phyloP scores from a whole-genome alignment of 2,888 invertebrate species.

The Lithodes maja region DNA sequence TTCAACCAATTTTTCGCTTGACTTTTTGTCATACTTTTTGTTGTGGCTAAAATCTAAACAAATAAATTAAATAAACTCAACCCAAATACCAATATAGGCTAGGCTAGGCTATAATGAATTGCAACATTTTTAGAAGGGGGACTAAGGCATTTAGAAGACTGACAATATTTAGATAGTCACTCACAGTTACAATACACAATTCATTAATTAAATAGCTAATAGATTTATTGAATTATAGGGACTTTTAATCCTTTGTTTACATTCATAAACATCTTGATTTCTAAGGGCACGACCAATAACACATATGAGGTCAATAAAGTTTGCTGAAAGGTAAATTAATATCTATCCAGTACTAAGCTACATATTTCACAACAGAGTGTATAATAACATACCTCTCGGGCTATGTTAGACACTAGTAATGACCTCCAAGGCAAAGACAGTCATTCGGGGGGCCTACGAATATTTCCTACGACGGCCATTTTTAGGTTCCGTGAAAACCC shows the following conservation, averaged over 20 bases:
- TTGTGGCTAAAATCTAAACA: no score
- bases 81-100: no score
- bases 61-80: no score
- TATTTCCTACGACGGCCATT: constrained; percentile 36
- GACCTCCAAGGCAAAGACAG: neutral
- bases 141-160: no score
- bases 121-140: no score
- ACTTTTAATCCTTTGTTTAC: constrained; percentile 37
- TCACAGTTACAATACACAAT: no score
- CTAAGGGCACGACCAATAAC: neutral
- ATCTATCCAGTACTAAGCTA: neutral
- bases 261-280: constrained; percentile 14
- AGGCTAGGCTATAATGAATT: no score
- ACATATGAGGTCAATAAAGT: neutral
- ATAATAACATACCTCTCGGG: neutral
- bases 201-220: no score
- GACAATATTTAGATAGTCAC: no score
- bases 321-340: neutral
- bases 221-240: neutral
- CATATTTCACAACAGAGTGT: neutral
- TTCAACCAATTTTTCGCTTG: no score
- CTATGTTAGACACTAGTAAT: neutral
- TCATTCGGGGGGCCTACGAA: neutral
- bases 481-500: constrained; percentile 11
- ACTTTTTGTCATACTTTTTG: no score